Percentiles rank a stretch among this genome's conserved stretches.
phyloP scores from a whole-genome alignment of 2,797 vertebrate species.

The Hirundo rustica region DNA sequence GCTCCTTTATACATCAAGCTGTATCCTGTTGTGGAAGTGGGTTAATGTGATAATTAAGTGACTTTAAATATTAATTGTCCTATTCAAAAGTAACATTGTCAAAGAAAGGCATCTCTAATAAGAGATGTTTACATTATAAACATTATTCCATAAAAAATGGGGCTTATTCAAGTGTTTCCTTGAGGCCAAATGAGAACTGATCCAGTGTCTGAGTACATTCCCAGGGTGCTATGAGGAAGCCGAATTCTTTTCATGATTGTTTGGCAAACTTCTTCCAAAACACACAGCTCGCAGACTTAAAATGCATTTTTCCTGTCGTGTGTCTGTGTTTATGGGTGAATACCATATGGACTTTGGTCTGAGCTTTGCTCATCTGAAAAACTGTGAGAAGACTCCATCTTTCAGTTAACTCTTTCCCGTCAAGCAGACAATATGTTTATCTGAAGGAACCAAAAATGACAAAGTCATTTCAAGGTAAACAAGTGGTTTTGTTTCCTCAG shows the following conservation, averaged over 20 bases:
- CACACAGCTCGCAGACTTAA: not conserved
- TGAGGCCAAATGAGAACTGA: conserved; percentile 13
- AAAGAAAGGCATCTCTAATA: conserved; percentile 22
- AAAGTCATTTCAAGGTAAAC: conserved; percentile 17
- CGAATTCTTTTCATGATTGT: conserved; percentile 30
- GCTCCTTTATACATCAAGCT: conserved; percentile 49
- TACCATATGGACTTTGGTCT: conserved; percentile 38
- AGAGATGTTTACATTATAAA: conserved; percentile 33
- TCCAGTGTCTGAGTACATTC: conserved; percentile 16
- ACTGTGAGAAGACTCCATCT: not conserved
- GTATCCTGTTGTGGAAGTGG: conserved; percentile 36
- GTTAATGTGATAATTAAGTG: conserved; percentile 61
- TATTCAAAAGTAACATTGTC: conserved; percentile 41
- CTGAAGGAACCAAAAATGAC: conserved; percentile 21
- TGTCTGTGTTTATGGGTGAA: conserved; percentile 51
- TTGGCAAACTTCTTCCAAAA: conserved; percentile 46
- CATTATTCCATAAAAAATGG: not conserved
- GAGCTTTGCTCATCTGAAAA: conserved; percentile 21
- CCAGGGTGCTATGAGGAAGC: conserved; percentile 1
- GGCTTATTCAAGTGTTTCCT: conserved; percentile 36
- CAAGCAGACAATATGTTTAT: not conserved
- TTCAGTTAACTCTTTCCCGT: conserved; percentile 53
- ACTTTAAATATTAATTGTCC: conserved; percentile 68
- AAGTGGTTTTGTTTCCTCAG: conserved; percentile 15
- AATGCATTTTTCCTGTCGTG: conserved; percentile 21